phyloP scores from a whole-genome alignment of 2,888 invertebrate species.

The Standfussiana lucernea region DNA sequence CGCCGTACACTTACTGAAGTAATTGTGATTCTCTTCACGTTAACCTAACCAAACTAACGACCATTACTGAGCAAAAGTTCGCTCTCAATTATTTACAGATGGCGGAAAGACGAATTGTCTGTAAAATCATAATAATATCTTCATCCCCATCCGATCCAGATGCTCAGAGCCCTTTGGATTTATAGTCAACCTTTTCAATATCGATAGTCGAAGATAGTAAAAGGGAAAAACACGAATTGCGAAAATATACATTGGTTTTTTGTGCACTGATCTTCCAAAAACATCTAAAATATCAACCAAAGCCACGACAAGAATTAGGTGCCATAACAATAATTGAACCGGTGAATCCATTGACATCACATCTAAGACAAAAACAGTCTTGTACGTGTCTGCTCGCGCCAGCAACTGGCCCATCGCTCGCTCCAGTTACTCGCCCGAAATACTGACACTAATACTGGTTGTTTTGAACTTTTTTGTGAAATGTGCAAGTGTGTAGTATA shows the following conservation, averaged over 20 bases:
- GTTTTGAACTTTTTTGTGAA: conserved; percentile 70
- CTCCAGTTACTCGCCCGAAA: conserved; percentile 67
- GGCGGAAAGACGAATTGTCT: neutral
- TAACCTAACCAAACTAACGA: conserved; percentile 9
- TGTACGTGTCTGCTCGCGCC: conserved; percentile 60
- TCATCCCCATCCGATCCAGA: neutral
- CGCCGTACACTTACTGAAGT: neutral
- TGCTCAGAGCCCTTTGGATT: neutral
- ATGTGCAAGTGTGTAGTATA: conserved; percentile 62
- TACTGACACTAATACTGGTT: conserved; percentile 64
- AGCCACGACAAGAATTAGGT: neutral
- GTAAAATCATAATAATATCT: neutral
- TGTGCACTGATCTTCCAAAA: neutral
- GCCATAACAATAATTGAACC: conserved; percentile 31
- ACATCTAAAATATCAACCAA: neutral
- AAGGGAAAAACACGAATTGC: too few species aligned
- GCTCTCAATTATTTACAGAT: neutral
- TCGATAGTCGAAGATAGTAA: neutral
- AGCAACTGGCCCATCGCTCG: conserved; percentile 63
- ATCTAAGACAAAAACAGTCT: conserved; percentile 56
- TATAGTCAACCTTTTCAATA: neutral
- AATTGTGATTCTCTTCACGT: conserved; percentile 31
- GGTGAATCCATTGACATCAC: conserved; percentile 52
- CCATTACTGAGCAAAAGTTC: conserved; percentile 10
- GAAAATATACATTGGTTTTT: neutral